Base-by-base conservation (phyloP, 2,888 invertebrate species). In the Drosophila prolongata region DNA sequence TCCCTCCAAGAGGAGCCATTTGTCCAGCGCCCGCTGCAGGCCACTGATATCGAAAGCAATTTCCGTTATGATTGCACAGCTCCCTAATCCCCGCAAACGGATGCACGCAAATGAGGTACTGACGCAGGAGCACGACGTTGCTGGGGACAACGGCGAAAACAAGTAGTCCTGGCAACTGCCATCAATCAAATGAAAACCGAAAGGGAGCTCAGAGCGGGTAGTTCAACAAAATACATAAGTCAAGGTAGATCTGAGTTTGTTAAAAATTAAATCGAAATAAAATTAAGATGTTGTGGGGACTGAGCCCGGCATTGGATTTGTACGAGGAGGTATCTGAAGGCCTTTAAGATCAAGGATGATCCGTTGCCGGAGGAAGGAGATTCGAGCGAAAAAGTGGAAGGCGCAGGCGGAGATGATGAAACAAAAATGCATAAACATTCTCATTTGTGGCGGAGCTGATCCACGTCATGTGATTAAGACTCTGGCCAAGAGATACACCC, bases 361-460 rank as follows among this genome's bases (percentile, higher is more conserved):
- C 64, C 50, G 3, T 93, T 94, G 34, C 19, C 54, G 11, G 67
- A 77, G 19, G 55, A 46, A 3, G 40, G 14, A 10, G 13, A 19
- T 46, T 8, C 44, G 8, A 6, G 19, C 10, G 44, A 44, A 13
- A 19, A 14, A 24, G 46, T 3, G 5, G 43, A 43, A 16, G 53
- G 27, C 8, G 58, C 52, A 1, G 49, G 46, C 16, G 67, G 53
- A 9, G 59, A 62, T 16, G 19, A 16, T 6, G 19, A 37, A n/a
- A 1, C 90, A 96, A 0, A 96, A 97, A 87, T 94, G 97, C 76
- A 93, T 98, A 10, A 92, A 97, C 89, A 94, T 98, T 77, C 93
- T 98, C 13, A 92, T 98, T 59, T 94, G 97, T 73, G 97, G 97
- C n/a, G 94, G 95, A 53, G 94, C 95, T 52, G 98, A 98, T 92